Evolutionary conservation across 2,113 vertebrate genomes (phyloP).

Genomic region (Myrmecophaga tridactyla): DNA sequence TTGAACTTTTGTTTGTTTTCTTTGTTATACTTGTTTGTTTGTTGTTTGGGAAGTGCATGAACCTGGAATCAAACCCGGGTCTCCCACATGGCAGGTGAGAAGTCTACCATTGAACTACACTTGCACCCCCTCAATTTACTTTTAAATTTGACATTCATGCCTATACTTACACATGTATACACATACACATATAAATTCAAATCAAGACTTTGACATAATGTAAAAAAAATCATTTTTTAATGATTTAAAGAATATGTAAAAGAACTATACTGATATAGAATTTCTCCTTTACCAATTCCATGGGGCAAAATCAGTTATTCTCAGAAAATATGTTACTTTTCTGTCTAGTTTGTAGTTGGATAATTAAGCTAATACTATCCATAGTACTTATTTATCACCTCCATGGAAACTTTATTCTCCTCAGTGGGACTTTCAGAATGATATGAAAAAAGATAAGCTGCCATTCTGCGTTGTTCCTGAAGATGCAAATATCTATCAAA

Average conservation of each 20-base stretch:
- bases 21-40: too few species aligned
- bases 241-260: neutral
- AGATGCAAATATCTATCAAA: neutral
- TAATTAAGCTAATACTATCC: conserved; percentile 11
- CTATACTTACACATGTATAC: neutral
- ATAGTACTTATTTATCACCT: neutral
- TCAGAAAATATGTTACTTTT: neutral
- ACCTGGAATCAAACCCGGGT: too few species aligned
- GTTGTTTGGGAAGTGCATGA: too few species aligned
- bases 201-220: neutral
- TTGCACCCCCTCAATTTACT: too few species aligned
- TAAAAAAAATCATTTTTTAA: neutral
- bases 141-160: neutral
- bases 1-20: too few species aligned
- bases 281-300: neutral
- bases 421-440: neutral
- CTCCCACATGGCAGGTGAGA: too few species aligned
- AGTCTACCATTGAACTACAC: too few species aligned
- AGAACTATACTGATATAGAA: neutral
- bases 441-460: neutral
- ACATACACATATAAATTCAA: neutral
- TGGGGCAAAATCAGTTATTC: conserved; percentile 32
- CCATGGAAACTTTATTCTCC: neutral
- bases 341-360: neutral
- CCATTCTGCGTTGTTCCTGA: neutral